Conservation (phyloP, 2,888 invertebrate genomes). For the Dasysyrphus albostriatus region DNA sequence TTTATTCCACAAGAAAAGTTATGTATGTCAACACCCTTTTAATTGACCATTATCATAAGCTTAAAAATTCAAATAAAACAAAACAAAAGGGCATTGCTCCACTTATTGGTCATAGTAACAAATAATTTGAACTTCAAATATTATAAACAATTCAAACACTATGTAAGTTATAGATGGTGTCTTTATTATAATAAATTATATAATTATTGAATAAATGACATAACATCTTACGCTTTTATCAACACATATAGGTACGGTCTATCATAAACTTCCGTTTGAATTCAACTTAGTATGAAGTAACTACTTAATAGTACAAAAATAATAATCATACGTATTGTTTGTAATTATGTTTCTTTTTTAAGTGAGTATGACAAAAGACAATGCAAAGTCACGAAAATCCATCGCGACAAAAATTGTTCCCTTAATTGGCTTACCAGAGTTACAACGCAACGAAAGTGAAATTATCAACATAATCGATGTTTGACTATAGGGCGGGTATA, state of each 20-base stretch:
- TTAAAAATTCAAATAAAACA: not conserved
- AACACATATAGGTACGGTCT: not conserved
- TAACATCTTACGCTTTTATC: not conserved
- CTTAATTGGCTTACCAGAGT: constrained; percentile 42
- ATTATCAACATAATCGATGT: constrained; percentile 6
- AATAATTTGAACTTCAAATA: constrained; percentile 1
- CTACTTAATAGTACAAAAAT: not conserved
- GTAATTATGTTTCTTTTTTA: not conserved
- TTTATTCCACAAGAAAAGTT: not conserved
- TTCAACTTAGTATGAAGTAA: constrained; percentile 7
- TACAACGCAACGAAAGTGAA: constrained; percentile 68
- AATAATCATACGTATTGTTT: constrained; percentile 6
- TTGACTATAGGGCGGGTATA: not conserved
- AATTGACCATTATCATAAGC: not conserved
- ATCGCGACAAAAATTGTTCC: constrained; percentile 29
- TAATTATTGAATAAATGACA: not conserved
- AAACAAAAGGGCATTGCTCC: constrained; percentile 8
- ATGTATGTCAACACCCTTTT: not conserved
- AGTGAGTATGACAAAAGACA: constrained; percentile 20
- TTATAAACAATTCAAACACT: not conserved
- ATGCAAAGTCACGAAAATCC: constrained; percentile 53
- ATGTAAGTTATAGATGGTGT: not conserved
- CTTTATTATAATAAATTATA: not conserved
- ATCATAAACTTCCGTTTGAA: constrained; percentile 17
- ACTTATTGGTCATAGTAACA: not conserved